Conservation (phyloP, 2,113 vertebrate species). For the Phrynocephalus versicolor region DNA sequence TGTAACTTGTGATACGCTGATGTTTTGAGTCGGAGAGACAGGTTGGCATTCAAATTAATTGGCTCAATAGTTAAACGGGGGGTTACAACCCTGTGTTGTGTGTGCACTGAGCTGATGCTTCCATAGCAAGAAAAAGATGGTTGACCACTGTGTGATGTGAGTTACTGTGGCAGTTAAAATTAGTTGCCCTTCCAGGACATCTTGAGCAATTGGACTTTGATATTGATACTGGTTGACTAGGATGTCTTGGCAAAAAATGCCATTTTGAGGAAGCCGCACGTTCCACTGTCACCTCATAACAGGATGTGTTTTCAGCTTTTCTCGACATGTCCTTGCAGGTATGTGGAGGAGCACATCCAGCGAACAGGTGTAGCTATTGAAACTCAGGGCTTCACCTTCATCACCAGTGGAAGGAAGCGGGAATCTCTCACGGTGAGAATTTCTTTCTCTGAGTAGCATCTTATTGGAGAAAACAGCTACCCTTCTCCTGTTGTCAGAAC, state of each 20-base stretch:
- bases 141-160: background rate
- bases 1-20: background rate
- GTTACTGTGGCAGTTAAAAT: background rate
- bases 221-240: background rate
- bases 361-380: constrained; percentile 85
- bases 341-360: constrained; percentile 87
- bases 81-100: background rate
- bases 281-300: background rate
- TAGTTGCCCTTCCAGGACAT: background rate
- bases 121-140: background rate
- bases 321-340: constrained; percentile 67
- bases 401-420: constrained; percentile 85
- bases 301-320: background rate
- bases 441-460: background rate
- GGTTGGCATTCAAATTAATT: background rate
- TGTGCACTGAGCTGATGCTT: background rate
- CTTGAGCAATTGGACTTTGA: background rate
- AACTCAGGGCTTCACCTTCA: constrained; percentile 85
- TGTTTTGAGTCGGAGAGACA: background rate
- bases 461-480: background rate
- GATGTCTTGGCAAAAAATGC: background rate
- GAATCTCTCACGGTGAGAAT: constrained; percentile 83
- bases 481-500: background rate
- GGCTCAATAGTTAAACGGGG: background rate
- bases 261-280: background rate